Conservation (phyloP, 1,140 invertebrate species). For the Cotesia typhae region DNA sequence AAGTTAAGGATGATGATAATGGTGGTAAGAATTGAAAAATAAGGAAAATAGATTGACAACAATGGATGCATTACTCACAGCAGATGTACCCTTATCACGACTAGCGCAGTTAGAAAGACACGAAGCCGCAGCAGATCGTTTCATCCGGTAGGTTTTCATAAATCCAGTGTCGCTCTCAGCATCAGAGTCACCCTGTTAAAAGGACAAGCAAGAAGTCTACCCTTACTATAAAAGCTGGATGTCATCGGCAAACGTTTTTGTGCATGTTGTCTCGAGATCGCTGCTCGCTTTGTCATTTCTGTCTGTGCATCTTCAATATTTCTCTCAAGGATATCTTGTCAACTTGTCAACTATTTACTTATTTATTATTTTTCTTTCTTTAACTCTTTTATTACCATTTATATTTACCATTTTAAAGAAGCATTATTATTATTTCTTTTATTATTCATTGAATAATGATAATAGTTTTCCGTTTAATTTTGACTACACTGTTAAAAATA, state of each 20-base stretch:
- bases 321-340: too few species aligned
- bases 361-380: too few species aligned
- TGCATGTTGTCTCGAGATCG: not conserved
- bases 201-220: conserved; percentile 58
- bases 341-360: too few species aligned
- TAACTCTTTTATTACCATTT: too few species aligned
- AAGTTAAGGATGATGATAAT: not conserved
- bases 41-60: conserved; percentile 1
- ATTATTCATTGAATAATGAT: too few species aligned
- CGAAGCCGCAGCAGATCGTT: conserved; percentile 63
- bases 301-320: not conserved
- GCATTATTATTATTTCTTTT: too few species aligned
- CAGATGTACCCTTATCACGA: conserved; percentile 62
- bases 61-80: conserved; percentile 59
- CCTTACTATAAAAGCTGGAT: conserved; percentile 52
- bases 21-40: not conserved
- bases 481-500: too few species aligned
- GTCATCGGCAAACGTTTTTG: not conserved
- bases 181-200: conserved; percentile 64
- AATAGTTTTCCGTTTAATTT: too few species aligned
- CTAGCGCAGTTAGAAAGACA: conserved; percentile 63
- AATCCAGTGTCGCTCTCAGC: conserved; percentile 63
- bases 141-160: conserved; percentile 63
- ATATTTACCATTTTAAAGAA: too few species aligned
- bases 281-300: not conserved